These are phyloP conservation scores for Schizothorax lantsangensis DNA, from an alignment of 2,797 vertebrate species.

Conservation along the genomic window DNA sequence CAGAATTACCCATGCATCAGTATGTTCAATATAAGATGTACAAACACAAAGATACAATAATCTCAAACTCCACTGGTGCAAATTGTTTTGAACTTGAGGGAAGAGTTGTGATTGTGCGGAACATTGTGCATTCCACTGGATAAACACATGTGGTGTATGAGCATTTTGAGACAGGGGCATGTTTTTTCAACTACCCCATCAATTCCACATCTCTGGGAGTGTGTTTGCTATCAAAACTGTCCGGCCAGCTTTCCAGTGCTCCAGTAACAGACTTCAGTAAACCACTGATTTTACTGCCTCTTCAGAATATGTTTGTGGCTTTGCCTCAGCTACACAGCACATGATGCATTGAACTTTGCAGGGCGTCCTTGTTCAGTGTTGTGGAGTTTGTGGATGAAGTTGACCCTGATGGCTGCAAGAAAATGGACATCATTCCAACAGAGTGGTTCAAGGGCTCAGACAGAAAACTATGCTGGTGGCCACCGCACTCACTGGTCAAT, in stretches of 20 bases:
- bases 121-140: background rate
- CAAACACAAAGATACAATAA: background rate
- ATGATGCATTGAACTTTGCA: background rate
- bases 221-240: background rate
- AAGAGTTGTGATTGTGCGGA: background rate
- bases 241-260: background rate
- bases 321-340: background rate
- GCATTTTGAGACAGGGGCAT: background rate
- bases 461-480: background rate
- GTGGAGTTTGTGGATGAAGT: constrained; percentile 2
- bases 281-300: background rate
- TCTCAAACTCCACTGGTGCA: no score
- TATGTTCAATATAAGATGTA: background rate
- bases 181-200: background rate
- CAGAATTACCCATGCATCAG: background rate
- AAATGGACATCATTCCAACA: background rate
- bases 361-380: background rate
- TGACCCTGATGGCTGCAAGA: constrained; percentile 6
- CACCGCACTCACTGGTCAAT: background rate
- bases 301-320: background rate
- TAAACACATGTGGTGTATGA: constrained; percentile 7
- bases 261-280: background rate
- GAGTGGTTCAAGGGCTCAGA: background rate
- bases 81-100: background rate
- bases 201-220: background rate